Base-by-base conservation (phyloP, 1,140 invertebrate genomes). In the Helicorthomorpha holstii region DNA sequence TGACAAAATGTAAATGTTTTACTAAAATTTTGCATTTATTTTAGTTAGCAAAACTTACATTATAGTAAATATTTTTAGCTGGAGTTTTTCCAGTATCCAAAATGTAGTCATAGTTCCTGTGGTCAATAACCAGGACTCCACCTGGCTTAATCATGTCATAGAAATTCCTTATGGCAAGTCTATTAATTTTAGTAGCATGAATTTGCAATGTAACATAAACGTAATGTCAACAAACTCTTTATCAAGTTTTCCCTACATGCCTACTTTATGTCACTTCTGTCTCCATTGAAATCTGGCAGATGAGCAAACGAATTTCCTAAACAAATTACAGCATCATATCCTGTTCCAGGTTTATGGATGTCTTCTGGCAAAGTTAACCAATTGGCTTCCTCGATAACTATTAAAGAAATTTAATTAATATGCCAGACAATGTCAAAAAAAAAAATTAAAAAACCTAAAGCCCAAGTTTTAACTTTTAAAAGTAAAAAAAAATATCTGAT, bases 291-390 rank as follows among this genome's bases (percentile, higher is more conserved):
- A 60, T 89, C 85, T 42, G 83, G 74, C 56, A 91, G 75, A 68
- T 90, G 86, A 45, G 86, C 83, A 66, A 90, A 91, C 12, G 85
- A 89, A 63, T 91, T 91, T 51, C 86, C 86, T 29, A 90, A 70
- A 60, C 85, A 90, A 56, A 90, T 83, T 1, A 89, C 64, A 27
- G 66, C 64, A 59, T 69, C 68, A 55, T 65, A 69, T 10, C 61
- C 55, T 48, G 29, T 29, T 72, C 63, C 23, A 82, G 76, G 58
- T 27, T 61, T 57, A 16, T 56, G 52, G 19, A 66, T 53, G 51
- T 89, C 85, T 12, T 81, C 73, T 0, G 57, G 56, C 10, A 69
- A 57, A 3, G 65, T 66, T 29, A 69, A 49, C 68, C 68, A 69
- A 55, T 69, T 69, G 7, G 63, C 68, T 58, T 69, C 68, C 58